Conservation (phyloP, 2,888 invertebrate genomes). For the Peribatodes rhomboidaria region DNA sequence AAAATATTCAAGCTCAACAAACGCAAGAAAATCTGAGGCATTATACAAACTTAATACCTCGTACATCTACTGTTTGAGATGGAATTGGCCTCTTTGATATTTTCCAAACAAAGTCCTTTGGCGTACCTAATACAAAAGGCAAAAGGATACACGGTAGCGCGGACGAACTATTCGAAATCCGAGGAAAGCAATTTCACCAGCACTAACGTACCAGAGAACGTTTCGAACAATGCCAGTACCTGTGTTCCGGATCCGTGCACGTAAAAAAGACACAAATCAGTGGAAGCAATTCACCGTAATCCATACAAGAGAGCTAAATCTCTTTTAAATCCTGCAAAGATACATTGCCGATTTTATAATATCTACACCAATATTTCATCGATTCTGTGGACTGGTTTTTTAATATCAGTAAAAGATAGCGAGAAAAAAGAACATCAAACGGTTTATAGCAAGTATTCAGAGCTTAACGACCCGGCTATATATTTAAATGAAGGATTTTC, state of each 20-base stretch:
- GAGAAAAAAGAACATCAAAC: slow-evolving; percentile 21
- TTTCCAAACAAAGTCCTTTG: slow-evolving; percentile 38
- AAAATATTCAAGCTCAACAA: slow-evolving; percentile 26
- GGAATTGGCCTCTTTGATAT: slow-evolving; percentile 41
- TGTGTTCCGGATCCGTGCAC: slow-evolving; percentile 43
- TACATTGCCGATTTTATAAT: slow-evolving; percentile 64
- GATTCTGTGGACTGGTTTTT: slow-evolving; percentile 15
- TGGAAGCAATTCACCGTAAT: slow-evolving; percentile 67
- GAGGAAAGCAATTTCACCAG: slow-evolving; percentile 42
- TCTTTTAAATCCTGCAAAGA: slow-evolving; percentile 61
- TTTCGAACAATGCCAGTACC: slow-evolving; percentile 38
- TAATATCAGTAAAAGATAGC: slow-evolving; percentile 21
- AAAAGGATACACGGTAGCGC: slow-evolving; percentile 34
- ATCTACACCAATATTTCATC: slow-evolving; percentile 46
- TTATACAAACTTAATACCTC: slow-evolving; percentile 32
- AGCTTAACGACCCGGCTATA: slow-evolving; percentile 14
- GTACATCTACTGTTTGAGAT: slow-evolving; percentile 35
- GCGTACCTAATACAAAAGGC: slow-evolving; percentile 35
- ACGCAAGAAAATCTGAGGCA: slow-evolving; percentile 28
- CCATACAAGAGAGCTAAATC: slow-evolving; percentile 70
- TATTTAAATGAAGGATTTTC: slow-evolving; percentile 22
- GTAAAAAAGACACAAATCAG: slow-evolving; percentile 68
- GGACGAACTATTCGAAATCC: slow-evolving; percentile 38
- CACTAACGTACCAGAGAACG: slow-evolving; percentile 36
- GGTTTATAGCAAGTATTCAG: slow-evolving; percentile 17